Base-by-base conservation (phyloP, 2,888 invertebrate genomes). In the Epirrhoe tristata region DNA sequence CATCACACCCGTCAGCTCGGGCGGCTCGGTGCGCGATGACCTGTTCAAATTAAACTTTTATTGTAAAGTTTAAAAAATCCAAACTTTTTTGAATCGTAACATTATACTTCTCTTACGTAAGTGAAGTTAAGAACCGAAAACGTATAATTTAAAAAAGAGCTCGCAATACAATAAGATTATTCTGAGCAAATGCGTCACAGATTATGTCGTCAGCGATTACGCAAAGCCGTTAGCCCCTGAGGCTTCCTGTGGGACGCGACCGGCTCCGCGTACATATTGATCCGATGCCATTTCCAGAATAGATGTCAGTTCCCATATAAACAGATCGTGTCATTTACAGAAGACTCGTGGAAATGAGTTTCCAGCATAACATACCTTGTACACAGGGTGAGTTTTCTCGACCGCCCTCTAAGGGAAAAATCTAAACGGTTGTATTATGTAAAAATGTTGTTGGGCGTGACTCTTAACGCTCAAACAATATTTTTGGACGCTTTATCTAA, bases 21-120 rank as follows among this genome's bases (percentile, higher is more conserved):
- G 96, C 50, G 96, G 96, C 86, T 97, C 97, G 16, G 96, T 96
- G 75, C 97, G 95, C 52, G 97, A 97, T 53, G 97, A 97, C 78
- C 97, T 95, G 83, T 50, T 50, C 2, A 6, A 55, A 63, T 54
- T 10, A 1, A 59, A 17, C 36, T 55, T 14, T 10, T n/a, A 52
- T 39, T 55, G 39, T 54, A 43, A 12, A 24, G 24, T 24, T 24
- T 3, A 2, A 2, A 24, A 2, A 3, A 3, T 24, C 24, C 24
- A 24, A 24, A 24, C 24, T 24, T 24, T 24, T n/a, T 24, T 24
- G 3, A 24, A 8, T 10, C 10, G 39, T 8, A 39, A 53, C 32
- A 6, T 5, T n/a, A 14, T 34, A 12, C 17, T 50, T 10, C 7
- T 16, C 7, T 16, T 16, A 51, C 17, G 12, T 43, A 43, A 12